These are phyloP conservation scores for Augochlorella aurata DNA, from an alignment of 2,888 invertebrate genomes.

Conservation along the genomic window DNA sequence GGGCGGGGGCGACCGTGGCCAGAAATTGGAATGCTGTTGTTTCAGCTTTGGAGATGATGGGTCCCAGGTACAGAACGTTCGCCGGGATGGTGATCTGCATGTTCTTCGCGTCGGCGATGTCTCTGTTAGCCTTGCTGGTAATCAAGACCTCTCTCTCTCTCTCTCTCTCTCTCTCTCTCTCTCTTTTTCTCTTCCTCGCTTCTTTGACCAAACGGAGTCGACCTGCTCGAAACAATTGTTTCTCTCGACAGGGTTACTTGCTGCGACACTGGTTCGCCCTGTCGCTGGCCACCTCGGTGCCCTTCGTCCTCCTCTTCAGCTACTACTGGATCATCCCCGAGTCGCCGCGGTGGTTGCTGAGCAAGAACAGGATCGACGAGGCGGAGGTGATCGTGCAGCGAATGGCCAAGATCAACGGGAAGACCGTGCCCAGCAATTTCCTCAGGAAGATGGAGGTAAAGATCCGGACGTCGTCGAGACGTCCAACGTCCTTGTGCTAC, in stretches of 20 bases:
- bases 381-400: conserved; percentile 86
- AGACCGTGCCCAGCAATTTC: conserved; percentile 84
- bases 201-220: too few relatives aligned
- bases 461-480: too few relatives aligned
- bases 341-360: conserved; percentile 87
- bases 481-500: too few relatives aligned
- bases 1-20: not conserved
- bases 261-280: conserved; percentile 86
- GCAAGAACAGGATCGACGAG: conserved; percentile 86
- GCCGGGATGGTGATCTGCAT: conserved; percentile 87
- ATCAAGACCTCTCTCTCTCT: conserved; percentile 28
- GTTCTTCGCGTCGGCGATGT: conserved; percentile 87
- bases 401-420: conserved; percentile 86
- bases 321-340: conserved; percentile 88
- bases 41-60: conserved; percentile 85
- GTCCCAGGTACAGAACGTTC: conserved; percentile 85
- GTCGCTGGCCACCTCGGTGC: conserved; percentile 86
- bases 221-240: not conserved
- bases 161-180: too few relatives aligned
- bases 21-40: conserved; percentile 3
- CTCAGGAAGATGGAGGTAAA: conserved; percentile 85
- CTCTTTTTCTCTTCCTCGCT: too few relatives aligned
- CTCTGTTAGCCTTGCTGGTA: conserved; percentile 84
- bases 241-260: conserved; percentile 81
- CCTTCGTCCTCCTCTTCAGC: conserved; percentile 85